phyloP scores from a whole-genome alignment of 2,888 invertebrate species.

The Eurois occulta region DNA sequence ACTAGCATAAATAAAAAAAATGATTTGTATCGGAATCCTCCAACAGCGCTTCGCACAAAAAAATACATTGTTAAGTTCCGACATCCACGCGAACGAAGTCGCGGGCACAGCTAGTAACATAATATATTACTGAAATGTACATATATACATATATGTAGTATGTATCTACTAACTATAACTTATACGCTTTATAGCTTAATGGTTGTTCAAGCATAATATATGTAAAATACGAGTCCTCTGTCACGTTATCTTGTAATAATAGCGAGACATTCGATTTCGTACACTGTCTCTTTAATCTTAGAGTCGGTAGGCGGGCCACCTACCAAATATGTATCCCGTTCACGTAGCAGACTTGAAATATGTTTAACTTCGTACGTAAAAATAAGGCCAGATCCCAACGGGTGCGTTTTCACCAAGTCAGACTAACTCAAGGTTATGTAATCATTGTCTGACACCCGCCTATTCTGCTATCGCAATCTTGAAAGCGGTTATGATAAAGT shows the following conservation, averaged over 20 bases:
- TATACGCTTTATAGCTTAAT: conserved; percentile 23
- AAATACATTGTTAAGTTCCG: too few species aligned
- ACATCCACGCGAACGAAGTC: too few species aligned
- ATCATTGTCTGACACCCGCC: conserved; percentile 57
- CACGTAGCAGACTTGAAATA: conserved; percentile 79
- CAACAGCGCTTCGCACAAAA: too few species aligned
- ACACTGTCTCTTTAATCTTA: conserved; percentile 49
- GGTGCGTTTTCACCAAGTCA: conserved; percentile 40
- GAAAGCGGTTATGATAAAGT: conserved; percentile 65
- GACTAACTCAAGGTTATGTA: conserved; percentile 53
- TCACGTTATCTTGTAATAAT: conserved; percentile 38
- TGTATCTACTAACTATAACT: not conserved
- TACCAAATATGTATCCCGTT: conserved; percentile 71
- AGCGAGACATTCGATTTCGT: conserved; percentile 53
- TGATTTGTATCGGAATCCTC: too few species aligned
- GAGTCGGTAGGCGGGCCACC: conserved; percentile 36
- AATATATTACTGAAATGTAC: not conserved
- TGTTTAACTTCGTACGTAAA: conserved; percentile 65
- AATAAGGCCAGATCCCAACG: conserved; percentile 49
- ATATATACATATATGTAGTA: not conserved
- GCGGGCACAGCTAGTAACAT: too few species aligned
- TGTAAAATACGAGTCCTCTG: conserved; percentile 31
- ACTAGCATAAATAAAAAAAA: too few species aligned
- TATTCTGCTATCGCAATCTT: conserved; percentile 53
- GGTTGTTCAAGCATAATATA: conserved; percentile 20